Evolutionary conservation across 2,113 vertebrate genomes (phyloP).

Genomic region (Cyanocitta stelleri): DNA sequence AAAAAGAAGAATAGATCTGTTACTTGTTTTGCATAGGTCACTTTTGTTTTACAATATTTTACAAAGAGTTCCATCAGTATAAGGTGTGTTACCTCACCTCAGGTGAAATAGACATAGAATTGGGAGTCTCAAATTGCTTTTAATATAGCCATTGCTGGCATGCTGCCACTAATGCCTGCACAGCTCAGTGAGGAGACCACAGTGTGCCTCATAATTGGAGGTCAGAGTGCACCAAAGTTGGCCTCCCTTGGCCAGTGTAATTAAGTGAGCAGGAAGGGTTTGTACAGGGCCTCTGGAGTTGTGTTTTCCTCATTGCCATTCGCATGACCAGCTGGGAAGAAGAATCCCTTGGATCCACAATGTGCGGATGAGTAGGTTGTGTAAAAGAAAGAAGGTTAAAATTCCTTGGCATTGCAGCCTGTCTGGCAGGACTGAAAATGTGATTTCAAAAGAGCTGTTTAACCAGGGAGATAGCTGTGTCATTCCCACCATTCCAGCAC

Average conservation of each 20-base stretch:
- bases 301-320: background rate
- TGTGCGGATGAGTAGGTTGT: background rate
- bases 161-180: slow-evolving; percentile 22
- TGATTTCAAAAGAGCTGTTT: background rate
- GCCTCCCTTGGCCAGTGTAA: slow-evolving; percentile 23
- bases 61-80: background rate
- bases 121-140: slow-evolving; percentile 52
- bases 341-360: background rate
- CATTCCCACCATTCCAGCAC: background rate
- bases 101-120: slow-evolving; percentile 21
- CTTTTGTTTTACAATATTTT: slow-evolving; percentile 19
- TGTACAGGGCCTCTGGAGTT: background rate
- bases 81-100: slow-evolving; percentile 15
- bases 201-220: background rate
- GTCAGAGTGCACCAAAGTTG: background rate
- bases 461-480: background rate
- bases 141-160: slow-evolving; percentile 57
- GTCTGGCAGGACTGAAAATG: background rate
- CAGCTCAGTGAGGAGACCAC: slow-evolving; percentile 6
- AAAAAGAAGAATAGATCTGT: background rate
- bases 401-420: background rate
- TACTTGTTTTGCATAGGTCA: background rate
- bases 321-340: background rate
- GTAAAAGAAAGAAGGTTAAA: background rate
- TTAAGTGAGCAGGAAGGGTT: slow-evolving; percentile 24